Evolutionary conservation across 2,888 invertebrate genomes (phyloP).

Genomic region (Lycaena phlaeas): DNA sequence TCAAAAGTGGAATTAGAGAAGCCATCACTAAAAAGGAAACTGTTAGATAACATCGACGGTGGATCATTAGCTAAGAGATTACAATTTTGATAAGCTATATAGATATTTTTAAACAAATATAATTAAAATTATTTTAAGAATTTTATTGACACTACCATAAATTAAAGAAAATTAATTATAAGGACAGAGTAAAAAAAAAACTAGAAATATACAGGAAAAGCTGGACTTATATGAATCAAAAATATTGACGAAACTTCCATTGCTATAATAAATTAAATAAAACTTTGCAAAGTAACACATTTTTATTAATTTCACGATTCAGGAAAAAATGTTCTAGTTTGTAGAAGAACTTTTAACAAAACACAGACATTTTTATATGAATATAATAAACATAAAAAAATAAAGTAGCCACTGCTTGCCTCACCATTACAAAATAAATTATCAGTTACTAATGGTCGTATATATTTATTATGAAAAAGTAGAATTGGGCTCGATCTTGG

Average conservation of each 20-base stretch:
- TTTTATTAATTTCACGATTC: neutral
- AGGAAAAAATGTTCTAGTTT: too few relatives aligned
- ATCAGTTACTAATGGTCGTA: too few relatives aligned
- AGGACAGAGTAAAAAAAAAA: neutral
- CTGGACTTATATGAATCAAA: neutral
- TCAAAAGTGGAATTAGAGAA: constrained; percentile 75
- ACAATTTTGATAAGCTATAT: constrained; percentile 65
- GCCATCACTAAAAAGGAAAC: constrained; percentile 83
- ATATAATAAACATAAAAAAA: too few relatives aligned
- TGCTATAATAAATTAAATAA: neutral
- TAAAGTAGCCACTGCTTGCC: too few relatives aligned
- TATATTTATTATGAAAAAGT: too few relatives aligned
- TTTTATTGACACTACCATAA: neutral
- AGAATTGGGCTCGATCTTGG: too few relatives aligned
- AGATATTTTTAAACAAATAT: constrained; percentile 1
- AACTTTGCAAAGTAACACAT: neutral
- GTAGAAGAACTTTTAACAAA: too few relatives aligned
- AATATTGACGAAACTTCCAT: neutral
- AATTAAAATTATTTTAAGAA: neutral
- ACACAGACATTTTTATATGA: too few relatives aligned
- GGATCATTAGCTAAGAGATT: constrained; percentile 78
- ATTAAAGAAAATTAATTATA: neutral
- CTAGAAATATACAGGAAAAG: neutral
- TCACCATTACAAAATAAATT: too few relatives aligned
- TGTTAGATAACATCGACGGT: constrained; percentile 80